Base-by-base conservation (phyloP, 2,888 invertebrate genomes). In the Epistrophe eligans region DNA sequence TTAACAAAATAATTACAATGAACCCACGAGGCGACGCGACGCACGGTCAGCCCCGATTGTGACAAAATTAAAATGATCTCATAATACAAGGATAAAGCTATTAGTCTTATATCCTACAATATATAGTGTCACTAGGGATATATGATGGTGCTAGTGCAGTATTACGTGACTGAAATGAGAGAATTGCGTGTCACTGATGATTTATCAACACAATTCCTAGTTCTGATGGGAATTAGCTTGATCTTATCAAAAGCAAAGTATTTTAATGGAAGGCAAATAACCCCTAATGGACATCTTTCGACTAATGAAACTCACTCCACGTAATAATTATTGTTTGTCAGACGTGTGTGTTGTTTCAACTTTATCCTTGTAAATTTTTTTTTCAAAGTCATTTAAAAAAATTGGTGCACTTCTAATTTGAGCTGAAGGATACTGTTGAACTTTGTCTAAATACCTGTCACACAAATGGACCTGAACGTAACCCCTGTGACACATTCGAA, bases 121-220 rank as follows among this genome's bases (percentile, higher is more conserved):
- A 52, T 24, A 55, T 7, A 76, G 50, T 81, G 81, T 77, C 84
- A 81, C 81, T 58, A 19, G 17, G 81, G 80, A 81, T 81, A 81
- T 82, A 85, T 70, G 73, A 82, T 82, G 73, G 82, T 82, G 85
- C 85, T 82, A 70, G 82, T 82, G 85, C 85, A 85, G 71, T 77
- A 74, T 77, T 77, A 81, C 82, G 85, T 77, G 67, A 72, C 55
- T 57, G 24, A 85, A 85, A 82, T 85, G 85, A 82, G 85, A 77
- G 85, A 82, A 85, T 85, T 77, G 85, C 85, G 85, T 85, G 85
- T 72, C 70, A 77, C 82, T 71, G 77, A 77, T 82, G 85, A 85
- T 85, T 85, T 85, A 85, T 85, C 77, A 82, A 77, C 77, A 82
- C 77, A 62, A 82, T 70, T 77, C 38, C 73, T 62, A 77, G 70